A percentile compares a stretch with the other conserved stretches of the same genome.
These are phyloP conservation scores for Lasiommata megera DNA, from an alignment of 2,888 invertebrate species.

Conservation along the genomic window DNA sequence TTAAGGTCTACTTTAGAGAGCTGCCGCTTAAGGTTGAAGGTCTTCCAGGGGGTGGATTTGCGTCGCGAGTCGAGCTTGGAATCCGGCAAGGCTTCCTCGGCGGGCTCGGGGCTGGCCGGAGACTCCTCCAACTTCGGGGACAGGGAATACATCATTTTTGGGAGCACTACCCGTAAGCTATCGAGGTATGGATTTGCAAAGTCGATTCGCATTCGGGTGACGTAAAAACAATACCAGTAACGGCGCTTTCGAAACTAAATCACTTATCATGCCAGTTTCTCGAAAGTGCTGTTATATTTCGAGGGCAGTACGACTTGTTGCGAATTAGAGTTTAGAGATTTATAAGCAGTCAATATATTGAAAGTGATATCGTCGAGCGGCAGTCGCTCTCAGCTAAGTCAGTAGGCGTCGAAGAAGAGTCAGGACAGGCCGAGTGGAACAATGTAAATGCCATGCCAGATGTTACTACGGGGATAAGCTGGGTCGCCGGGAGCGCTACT, in stretches of 20 bases:
- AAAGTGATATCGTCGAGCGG: constrained; percentile 6
- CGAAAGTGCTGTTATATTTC: constrained; percentile 14
- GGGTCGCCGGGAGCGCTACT: constrained; percentile 57
- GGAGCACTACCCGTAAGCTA: constrained; percentile 44
- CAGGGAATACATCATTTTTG: constrained; percentile 60
- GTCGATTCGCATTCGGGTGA: constrained; percentile 13
- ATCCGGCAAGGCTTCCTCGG: constrained; percentile 45
- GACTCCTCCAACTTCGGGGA: constrained; percentile 64
- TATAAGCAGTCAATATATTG: not conserved
- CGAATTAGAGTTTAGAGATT: not conserved
- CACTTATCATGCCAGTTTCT: not conserved
- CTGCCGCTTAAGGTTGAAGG: constrained; percentile 90
- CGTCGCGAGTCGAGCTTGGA: constrained; percentile 75
- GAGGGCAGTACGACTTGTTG: not conserved
- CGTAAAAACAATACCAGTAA: constrained; percentile 2
- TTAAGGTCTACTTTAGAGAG: constrained; percentile 90
- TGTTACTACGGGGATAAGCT: constrained; percentile 59
- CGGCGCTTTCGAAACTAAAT: constrained; percentile 19
- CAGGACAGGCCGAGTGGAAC: constrained; percentile 56
- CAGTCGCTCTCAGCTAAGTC: constrained; percentile 24
- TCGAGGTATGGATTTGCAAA: constrained; percentile 15
- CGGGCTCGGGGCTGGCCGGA: constrained; percentile 45
- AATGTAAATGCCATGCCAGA: constrained; percentile 70
- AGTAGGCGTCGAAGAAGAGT: constrained; percentile 44
- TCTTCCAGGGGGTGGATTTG: constrained; percentile 88